Percentiles rank a stretch among this genome's conserved stretches.
phyloP scores from a whole-genome alignment of 2,113 vertebrate species.

The Vulpes lagopus region DNA sequence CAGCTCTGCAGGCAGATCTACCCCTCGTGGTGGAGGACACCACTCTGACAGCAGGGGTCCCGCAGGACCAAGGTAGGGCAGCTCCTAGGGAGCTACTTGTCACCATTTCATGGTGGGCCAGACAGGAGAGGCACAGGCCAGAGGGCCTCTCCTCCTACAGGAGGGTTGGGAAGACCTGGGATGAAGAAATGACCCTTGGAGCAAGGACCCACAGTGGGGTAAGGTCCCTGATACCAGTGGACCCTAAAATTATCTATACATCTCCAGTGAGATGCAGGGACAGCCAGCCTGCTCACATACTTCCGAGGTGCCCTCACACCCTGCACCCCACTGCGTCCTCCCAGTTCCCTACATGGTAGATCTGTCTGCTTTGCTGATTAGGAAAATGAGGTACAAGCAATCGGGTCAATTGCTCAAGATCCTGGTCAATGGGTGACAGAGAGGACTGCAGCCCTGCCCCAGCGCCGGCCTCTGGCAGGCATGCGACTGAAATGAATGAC shows the following conservation, averaged over 20 bases:
- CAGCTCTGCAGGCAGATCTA: too few relatives aligned
- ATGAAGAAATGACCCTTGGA: background rate
- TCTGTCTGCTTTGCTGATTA: background rate
- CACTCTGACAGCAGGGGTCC: background rate
- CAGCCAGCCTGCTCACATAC: rapidly evolving
- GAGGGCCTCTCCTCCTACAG: background rate
- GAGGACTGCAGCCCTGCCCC: background rate
- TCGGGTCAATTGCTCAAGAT: background rate
- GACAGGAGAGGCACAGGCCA: background rate
- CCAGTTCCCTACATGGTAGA: too few relatives aligned
- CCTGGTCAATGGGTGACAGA: background rate
- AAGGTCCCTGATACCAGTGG: background rate
- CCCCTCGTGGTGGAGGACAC: background rate
- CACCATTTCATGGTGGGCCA: rapidly evolving
- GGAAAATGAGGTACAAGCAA: background rate
- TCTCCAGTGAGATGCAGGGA: background rate
- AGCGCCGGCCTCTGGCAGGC: background rate
- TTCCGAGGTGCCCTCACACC: too few relatives aligned
- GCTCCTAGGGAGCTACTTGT: background rate
- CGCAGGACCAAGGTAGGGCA: background rate
- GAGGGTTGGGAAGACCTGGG: too few relatives aligned
- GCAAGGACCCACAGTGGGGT: too few relatives aligned
- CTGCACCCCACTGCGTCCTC: rapidly evolving
- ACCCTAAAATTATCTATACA: background rate
- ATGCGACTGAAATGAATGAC: background rate